Evolutionary conservation across 2,888 invertebrate species (phyloP).

Genomic region (Aleiodes testaceus): DNA sequence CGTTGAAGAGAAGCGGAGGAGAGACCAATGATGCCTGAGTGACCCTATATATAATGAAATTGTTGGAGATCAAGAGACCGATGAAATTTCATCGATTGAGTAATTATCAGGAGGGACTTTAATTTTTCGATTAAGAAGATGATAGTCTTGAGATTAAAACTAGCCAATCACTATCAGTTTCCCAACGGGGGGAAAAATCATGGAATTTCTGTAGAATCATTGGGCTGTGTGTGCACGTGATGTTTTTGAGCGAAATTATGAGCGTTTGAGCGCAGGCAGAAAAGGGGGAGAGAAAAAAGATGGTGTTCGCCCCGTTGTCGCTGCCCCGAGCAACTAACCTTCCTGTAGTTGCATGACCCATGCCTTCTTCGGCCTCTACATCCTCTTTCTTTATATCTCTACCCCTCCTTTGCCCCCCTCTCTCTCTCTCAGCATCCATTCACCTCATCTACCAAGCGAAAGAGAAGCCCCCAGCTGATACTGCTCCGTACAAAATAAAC

Average conservation of each 20-base stretch:
- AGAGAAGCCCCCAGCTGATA: not conserved
- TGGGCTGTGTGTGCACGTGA: constrained; percentile 31
- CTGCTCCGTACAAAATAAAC: constrained; percentile 17
- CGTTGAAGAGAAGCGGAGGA: constrained; percentile 33
- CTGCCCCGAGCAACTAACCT: constrained; percentile 70
- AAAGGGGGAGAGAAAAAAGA: constrained; percentile 24
- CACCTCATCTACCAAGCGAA: not conserved
- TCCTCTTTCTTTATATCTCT: constrained; percentile 27
- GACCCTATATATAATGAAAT: too few relatives aligned
- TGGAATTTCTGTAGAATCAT: constrained; percentile 19
- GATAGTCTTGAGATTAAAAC: too few relatives aligned
- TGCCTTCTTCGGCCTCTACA: constrained; percentile 63
- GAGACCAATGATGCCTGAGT: not conserved
- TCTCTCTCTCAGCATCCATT: not conserved
- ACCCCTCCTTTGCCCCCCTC: constrained; percentile 7
- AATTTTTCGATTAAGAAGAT: too few relatives aligned
- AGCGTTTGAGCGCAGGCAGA: constrained; percentile 53
- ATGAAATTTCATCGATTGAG: constrained; percentile 54
- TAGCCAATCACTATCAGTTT: not conserved
- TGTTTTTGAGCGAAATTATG: constrained; percentile 62
- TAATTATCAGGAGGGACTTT: constrained; percentile 46
- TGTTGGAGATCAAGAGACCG: constrained; percentile 6
- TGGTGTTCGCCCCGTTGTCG: constrained; percentile 68
- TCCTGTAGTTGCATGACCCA: constrained; percentile 70
- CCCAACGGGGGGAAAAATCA: constrained; percentile 8